These are phyloP conservation scores for Nannospalax galili DNA, from an alignment of 2,113 vertebrate genomes.

Conservation along the genomic window DNA sequence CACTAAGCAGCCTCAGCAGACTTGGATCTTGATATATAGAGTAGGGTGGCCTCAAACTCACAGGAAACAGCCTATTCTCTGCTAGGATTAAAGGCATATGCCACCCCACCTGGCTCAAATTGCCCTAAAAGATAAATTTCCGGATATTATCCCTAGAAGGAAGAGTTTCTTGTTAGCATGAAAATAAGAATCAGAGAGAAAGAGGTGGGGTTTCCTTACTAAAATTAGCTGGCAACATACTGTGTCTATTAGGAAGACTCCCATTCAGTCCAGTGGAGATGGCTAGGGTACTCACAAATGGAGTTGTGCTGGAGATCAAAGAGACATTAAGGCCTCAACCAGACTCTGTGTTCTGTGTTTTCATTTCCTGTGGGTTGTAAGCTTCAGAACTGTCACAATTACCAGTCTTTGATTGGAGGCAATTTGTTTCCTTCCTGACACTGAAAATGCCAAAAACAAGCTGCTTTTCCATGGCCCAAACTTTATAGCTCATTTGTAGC, in stretches of 20 bases:
- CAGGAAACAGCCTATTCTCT: too few species aligned
- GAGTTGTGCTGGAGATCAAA: conserved; percentile 80
- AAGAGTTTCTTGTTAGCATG: conserved; percentile 66
- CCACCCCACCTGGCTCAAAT: too few species aligned
- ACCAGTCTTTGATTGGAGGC: conserved; percentile 74
- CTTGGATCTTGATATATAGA: too few species aligned
- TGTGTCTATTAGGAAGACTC: conserved; percentile 77
- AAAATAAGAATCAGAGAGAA: conserved; percentile 69
- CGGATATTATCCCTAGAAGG: conserved; percentile 61
- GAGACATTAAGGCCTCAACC: conserved; percentile 66
- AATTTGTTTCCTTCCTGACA: conserved; percentile 76
- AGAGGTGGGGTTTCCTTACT: conserved; percentile 78
- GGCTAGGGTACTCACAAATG: conserved; percentile 69
- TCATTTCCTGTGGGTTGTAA: conserved; percentile 74
- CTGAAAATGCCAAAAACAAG: conserved; percentile 60
- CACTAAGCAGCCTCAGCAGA: too few species aligned
- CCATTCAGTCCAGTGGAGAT: conserved; percentile 74
- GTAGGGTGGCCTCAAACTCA: too few species aligned
- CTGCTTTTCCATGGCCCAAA: background rate
- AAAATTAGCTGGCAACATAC: conserved; percentile 75
- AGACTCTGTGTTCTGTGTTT: conserved; percentile 65
- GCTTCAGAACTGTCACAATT: conserved; percentile 77
- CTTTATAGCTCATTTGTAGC: conserved; percentile 1
- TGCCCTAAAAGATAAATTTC: background rate
- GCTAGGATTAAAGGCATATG: too few species aligned